phyloP scores from a whole-genome alignment of 2,113 vertebrate genomes.

The Hucho hucho region DNA sequence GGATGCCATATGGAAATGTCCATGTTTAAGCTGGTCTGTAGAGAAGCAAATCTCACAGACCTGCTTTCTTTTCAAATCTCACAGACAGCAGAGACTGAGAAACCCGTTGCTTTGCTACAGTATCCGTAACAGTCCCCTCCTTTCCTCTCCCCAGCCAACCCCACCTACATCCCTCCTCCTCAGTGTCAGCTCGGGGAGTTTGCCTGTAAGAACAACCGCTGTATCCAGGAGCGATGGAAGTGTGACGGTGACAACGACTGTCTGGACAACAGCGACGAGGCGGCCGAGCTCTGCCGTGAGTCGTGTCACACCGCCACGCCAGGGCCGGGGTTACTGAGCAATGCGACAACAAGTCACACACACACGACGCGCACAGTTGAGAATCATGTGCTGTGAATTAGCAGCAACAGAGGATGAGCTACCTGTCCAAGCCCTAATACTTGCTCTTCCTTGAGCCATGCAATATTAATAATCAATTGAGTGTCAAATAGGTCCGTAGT shows the following conservation, averaged over 20 bases:
- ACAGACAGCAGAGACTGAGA: background rate
- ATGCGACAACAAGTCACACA: slow-evolving; percentile 26
- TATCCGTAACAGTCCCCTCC: background rate
- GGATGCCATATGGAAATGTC: slow-evolving; percentile 8
- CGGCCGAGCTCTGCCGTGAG: slow-evolving; percentile 92
- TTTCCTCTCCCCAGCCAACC: slow-evolving; percentile 79
- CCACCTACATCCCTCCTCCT: slow-evolving; percentile 91
- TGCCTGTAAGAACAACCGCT: slow-evolving; percentile 96
- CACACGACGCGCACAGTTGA: too few species aligned
- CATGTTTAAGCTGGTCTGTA: background rate
- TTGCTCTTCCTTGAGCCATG: too few species aligned
- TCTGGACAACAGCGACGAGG: slow-evolving; percentile 95
- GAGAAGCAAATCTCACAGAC: background rate
- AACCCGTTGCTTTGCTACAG: background rate
- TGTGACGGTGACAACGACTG: slow-evolving; percentile 98
- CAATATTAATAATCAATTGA: too few species aligned
- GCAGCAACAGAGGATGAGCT: too few species aligned
- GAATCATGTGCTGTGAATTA: too few species aligned
- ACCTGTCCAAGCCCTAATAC: too few species aligned
- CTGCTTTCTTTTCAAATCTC: too few species aligned
- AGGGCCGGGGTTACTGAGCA: slow-evolving; percentile 52
- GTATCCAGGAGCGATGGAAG: slow-evolving; percentile 98
- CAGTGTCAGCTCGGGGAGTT: slow-evolving; percentile 96
- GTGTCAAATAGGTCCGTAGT: too few species aligned
- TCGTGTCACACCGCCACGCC: slow-evolving; percentile 36